Evolutionary conservation across 2,888 invertebrate species (phyloP), one percentile per base, ranked within the genome.

Genomic region (Azorinus chamasolen): DNA sequence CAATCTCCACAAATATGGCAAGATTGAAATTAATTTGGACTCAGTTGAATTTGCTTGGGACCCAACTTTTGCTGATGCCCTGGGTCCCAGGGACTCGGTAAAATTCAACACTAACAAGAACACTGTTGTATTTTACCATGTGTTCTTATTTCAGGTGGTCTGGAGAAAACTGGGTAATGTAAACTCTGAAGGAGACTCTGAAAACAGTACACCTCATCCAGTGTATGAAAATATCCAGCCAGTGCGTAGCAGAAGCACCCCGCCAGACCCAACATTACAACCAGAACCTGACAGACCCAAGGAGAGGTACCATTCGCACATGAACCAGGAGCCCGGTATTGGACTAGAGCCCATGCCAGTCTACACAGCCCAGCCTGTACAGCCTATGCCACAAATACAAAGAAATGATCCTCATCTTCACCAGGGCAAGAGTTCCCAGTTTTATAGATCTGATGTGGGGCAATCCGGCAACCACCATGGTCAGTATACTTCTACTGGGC

Each of bases 161-260:
- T 90, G 90, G 90, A 82, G 89, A 41, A 90, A 89, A 66, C 83
- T 90, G 32, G 89, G 89, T 16, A 89, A 88, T 75, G 83, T 82
- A 8, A 76, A 74, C 10, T 69, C 83, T 39, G 85, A 87, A 43
- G 71, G 69, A 24, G 66, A 69, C 14, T 66, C 79, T 32, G 71
- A 66, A 32, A 39, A 51, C 16, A 76, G 68, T 48, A 63, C 75
- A 39, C 63, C 66, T 18, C 32, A 71, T 16, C 75, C 75, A 20
- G 79, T 82, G 8, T 87, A 87, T 57, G 83, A 85, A 50, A 84
- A 84, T 32, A 59, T 83, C 3, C 66, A 74, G 14, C 69, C 78
- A 16, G 43, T 63, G 25, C 73, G 53, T 27, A 69, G 50, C 24
- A 63, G 53, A 57, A 66, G 54, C 45, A 78, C 48, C 12, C 79